A percentile compares a stretch with the other conserved stretches of the same genome.
Evolutionary conservation across 2,113 vertebrate genomes (phyloP).

Genomic region (Tinamus guttatus): DNA sequence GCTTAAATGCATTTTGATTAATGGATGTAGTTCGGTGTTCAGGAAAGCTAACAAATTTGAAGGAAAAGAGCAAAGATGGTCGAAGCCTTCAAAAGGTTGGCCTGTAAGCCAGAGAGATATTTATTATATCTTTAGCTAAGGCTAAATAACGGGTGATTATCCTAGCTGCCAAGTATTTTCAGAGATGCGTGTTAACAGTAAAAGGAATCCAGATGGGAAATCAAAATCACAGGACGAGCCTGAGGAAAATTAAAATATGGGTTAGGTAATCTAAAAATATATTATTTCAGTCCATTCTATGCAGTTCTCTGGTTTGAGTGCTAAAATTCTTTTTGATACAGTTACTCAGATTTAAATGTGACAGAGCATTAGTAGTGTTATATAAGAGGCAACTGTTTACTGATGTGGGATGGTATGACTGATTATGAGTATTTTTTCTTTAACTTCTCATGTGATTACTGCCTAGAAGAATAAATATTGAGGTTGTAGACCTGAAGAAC

Average conservation of each 20-base stretch:
- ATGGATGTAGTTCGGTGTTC: not conserved
- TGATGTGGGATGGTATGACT: not conserved
- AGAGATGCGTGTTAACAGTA: not conserved
- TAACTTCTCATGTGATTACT: not conserved
- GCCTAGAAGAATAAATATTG: not conserved
- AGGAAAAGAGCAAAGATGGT: not conserved
- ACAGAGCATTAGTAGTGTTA: not conserved
- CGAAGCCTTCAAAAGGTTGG: not conserved
- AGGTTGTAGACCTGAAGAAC: not conserved
- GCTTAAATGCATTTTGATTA: not conserved
- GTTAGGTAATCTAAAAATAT: not conserved
- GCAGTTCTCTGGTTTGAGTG: not conserved
- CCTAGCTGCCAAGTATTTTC: not conserved
- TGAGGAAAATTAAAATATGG: not conserved
- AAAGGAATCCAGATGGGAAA: conserved; percentile 20
- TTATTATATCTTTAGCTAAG: not conserved
- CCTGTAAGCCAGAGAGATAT: not conserved
- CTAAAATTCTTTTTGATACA: not conserved
- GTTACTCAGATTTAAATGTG: not conserved
- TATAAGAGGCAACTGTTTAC: not conserved
- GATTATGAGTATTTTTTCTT: not conserved
- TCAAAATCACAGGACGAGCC: not conserved
- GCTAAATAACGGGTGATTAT: conserved; percentile 29
- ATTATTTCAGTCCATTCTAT: not conserved
- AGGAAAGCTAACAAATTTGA: not conserved